Conservation (phyloP, 2,113 vertebrate genomes). For the Phaethon lepturus region DNA sequence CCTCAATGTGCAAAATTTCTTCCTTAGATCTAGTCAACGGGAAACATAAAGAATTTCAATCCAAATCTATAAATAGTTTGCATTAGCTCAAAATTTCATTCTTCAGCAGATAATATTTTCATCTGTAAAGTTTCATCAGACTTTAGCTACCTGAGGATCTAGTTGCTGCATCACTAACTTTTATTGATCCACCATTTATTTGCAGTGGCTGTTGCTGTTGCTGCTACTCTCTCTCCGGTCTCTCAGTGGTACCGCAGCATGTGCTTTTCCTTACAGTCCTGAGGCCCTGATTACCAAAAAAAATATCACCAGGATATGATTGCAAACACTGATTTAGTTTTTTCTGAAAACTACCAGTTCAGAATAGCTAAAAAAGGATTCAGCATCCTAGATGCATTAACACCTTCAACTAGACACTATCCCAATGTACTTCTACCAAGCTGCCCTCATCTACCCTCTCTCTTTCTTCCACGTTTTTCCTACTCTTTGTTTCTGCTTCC, state of each 20-base stretch:
- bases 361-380: neutral
- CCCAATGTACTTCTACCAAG: neutral
- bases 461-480: neutral
- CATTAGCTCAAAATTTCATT: neutral
- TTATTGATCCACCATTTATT: neutral
- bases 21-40: too few species aligned
- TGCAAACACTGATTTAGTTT: neutral
- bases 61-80: neutral
- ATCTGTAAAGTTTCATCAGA: neutral
- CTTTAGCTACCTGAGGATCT: neutral
- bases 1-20: too few species aligned
- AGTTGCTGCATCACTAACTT: neutral
- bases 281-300: neutral
- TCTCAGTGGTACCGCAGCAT: neutral
- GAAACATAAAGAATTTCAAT: neutral
- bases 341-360: neutral
- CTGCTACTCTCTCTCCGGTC: neutral
- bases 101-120: neutral
- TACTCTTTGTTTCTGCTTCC: neutral
- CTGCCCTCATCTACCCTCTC: neutral
- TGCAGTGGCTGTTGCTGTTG: neutral
- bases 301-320: neutral
- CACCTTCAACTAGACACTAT: neutral
- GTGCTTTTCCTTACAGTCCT: neutral
- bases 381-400: neutral